Evolutionary conservation across 1,140 invertebrate species (phyloP), one percentile per base, ranked within the genome.

Genomic region (Laodelphax striatellus): DNA sequence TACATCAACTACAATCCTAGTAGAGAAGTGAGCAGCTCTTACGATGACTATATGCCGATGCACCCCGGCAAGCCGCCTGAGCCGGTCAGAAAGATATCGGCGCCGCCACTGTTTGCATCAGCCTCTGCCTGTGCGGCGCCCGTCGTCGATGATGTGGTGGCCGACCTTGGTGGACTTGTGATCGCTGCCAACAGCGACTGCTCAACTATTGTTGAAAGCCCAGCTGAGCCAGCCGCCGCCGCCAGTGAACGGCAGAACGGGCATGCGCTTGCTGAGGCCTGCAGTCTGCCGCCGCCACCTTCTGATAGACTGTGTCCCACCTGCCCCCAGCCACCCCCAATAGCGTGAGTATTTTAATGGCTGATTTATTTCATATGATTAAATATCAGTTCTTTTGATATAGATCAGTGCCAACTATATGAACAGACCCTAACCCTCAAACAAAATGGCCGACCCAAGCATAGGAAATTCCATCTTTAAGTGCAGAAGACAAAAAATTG

Each of bases 1-100:
- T 59, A 60, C 41, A 57, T 63, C 16, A 63, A 63, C 24, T 63
- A 28, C 17, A 28, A 41, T 14, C 52, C 62, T 1, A 41, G 28
- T 16, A 42, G 9, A 11, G 3, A 13, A 11, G 21, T 31, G 34
- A 19, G 44, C 6, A 17, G 16, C 17, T 17, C 21, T 19, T 21
- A 17, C 17, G 24, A 44, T 22, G 55, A 60, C n/a, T 63, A 63
- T 21, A 44, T 46, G 9, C 41, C 42, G 19, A 63, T 63, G 52
- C 34, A 42, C 6, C 60, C 60, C 14, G 22, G 34, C 4, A 62
- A 55, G 17, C 58, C 57, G n/a, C 21, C 42, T 17, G 17, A 28
- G 14, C 55, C 28, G n/a, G 34, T 28, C n/a, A 44, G 58, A 22
- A 60, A 60, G 38, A 60, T 52, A 10, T 60, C 58, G 9, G 52